Conservation (phyloP, 1,140 invertebrate species). For the Monomorium pharaonis region DNA sequence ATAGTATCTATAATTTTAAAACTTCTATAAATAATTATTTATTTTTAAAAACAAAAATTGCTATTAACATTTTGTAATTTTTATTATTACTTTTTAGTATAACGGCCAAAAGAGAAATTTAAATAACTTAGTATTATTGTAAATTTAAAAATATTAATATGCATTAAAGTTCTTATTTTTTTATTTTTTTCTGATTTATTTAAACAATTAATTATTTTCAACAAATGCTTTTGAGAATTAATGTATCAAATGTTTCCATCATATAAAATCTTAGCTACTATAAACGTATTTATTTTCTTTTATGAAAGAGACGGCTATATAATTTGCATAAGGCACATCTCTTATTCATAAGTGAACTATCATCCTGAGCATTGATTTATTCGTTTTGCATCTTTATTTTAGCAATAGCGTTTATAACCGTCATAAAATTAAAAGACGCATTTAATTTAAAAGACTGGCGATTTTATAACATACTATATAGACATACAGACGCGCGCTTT, state of each 20-base stretch:
- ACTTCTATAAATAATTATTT: too few species aligned
- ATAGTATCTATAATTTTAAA: too few species aligned
- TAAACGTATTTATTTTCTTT: conserved; percentile 10
- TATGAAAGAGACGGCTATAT: conserved; percentile 27
- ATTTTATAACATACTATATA: background rate
- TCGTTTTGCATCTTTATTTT: conserved; percentile 37
- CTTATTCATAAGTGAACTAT: conserved; percentile 64
- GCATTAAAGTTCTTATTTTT: too few species aligned
- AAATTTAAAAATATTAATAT: too few species aligned
- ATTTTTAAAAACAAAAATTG: background rate
- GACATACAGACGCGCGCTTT: too few species aligned
- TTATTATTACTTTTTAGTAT: background rate
- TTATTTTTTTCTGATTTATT: background rate
- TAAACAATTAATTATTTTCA: background rate
- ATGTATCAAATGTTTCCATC: background rate
- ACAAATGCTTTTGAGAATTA: background rate
- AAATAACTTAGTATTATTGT: too few species aligned
- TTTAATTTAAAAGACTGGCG: background rate
- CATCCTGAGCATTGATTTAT: conserved; percentile 51
- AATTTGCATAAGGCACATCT: conserved; percentile 48
- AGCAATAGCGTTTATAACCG: background rate
- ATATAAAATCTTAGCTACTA: background rate
- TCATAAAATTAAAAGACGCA: background rate
- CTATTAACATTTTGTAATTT: background rate
- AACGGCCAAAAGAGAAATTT: background rate